These are phyloP conservation scores for Hipposideros larvatus DNA, from an alignment of 2,797 vertebrate species.

Conservation along the genomic window DNA sequence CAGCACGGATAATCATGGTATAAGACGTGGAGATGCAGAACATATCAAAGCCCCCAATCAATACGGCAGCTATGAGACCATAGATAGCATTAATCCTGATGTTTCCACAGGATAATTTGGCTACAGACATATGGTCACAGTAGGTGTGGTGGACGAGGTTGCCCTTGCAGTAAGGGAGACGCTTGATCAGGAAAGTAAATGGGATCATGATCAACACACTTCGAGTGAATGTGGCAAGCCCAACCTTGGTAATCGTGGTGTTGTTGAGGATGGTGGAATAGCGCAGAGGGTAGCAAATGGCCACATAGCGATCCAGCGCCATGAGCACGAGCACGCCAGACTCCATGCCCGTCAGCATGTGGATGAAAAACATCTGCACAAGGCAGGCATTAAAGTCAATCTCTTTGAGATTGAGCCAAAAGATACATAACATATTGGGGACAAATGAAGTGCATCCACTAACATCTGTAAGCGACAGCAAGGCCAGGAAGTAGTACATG, in stretches of 20 bases:
- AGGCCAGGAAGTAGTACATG: conserved; percentile 88
- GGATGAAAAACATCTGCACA: conserved; percentile 84
- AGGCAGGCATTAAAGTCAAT: conserved; percentile 85
- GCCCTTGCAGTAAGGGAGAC: conserved; percentile 82
- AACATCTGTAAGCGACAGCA: conserved; percentile 87
- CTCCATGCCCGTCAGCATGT: conserved; percentile 87
- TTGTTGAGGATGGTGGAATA: conserved; percentile 88
- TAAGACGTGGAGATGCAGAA: conserved; percentile 58
- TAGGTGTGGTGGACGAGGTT: conserved; percentile 80
- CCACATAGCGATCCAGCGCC: conserved; percentile 87
- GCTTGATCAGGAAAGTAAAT: conserved; percentile 79
- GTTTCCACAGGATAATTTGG: conserved; percentile 60
- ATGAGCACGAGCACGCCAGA: conserved; percentile 88
- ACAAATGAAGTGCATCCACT: conserved; percentile 86
- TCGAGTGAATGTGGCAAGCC: conserved; percentile 74
- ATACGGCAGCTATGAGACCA: conserved; percentile 10
- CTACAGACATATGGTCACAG: conserved; percentile 88
- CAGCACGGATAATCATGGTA: neutral
- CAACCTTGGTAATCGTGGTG: conserved; percentile 78
- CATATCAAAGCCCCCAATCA: conserved; percentile 58
- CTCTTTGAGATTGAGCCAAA: conserved; percentile 82
- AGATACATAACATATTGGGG: conserved; percentile 87
- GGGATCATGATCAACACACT: conserved; percentile 70
- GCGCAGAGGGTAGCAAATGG: conserved; percentile 87
- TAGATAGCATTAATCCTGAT: conserved; percentile 19